phyloP scores from a whole-genome alignment of 2,797 vertebrate species.

The Gadopsis marmoratus region DNA sequence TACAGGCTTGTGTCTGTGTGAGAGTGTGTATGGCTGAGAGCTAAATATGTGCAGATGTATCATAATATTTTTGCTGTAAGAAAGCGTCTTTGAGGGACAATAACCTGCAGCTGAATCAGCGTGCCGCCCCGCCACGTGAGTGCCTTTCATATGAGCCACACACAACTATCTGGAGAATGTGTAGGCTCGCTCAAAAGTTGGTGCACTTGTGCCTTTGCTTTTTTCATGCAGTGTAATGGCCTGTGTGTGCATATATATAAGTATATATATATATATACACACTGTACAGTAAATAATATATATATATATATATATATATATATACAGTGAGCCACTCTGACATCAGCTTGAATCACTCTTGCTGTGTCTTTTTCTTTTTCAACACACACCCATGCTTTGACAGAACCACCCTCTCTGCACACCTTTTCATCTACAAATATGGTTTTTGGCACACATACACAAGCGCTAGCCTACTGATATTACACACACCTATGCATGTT shows the following conservation, averaged over 20 bases:
- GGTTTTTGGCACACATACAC: background rate
- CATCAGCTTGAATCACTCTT: background rate
- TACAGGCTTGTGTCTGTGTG: conserved; percentile 24
- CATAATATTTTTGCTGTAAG: conserved; percentile 87
- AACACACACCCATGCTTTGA: conserved; percentile 20
- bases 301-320: too few relatives aligned
- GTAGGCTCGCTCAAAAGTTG: conserved; percentile 30
- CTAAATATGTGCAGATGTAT: conserved; percentile 88
- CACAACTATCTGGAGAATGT: conserved; percentile 70
- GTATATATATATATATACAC: too few relatives aligned
- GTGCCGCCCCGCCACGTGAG: conserved; percentile 77
- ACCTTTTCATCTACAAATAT: conserved; percentile 32
- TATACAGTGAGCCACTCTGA: background rate
- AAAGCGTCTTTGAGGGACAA: conserved; percentile 83
- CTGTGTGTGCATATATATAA: background rate
- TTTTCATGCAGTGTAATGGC: background rate
- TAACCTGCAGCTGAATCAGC: conserved; percentile 88
- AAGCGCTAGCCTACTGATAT: conserved; percentile 18
- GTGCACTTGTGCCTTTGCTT: background rate
- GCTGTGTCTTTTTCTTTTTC: background rate
- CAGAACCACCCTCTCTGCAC: conserved; percentile 15
- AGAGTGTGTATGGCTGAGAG: conserved; percentile 50
- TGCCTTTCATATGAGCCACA: conserved; percentile 68
- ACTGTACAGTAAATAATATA: too few relatives aligned
- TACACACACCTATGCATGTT: conserved; percentile 17